These are phyloP conservation scores for Alouatta palliata DNA, from an alignment of 2,113 vertebrate genomes.

Conservation along the genomic window DNA sequence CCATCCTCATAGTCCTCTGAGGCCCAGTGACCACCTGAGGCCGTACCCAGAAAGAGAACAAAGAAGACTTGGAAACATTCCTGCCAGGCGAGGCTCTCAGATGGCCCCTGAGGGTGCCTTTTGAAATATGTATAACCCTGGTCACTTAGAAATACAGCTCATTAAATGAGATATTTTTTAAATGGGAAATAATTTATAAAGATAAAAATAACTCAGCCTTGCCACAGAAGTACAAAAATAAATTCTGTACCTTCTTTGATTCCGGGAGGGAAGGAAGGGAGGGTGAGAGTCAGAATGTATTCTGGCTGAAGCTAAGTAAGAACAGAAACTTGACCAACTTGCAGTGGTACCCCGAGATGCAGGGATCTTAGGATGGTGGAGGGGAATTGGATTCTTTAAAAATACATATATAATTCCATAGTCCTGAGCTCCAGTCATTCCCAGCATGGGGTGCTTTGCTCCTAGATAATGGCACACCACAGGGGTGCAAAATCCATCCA, in stretches of 20 bases:
- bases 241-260: constrained; percentile 20
- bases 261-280: background rate
- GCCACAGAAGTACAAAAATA: constrained; percentile 67
- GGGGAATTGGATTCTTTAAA: background rate
- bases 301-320: background rate
- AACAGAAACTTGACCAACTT: background rate
- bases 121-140: constrained; percentile 65
- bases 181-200: constrained; percentile 76
- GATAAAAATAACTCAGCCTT: constrained; percentile 74
- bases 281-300: background rate
- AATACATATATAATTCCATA: background rate
- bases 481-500: too few relatives aligned
- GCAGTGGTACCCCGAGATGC: background rate
- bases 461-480: background rate
- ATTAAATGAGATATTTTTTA: constrained; percentile 65
- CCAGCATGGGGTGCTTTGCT: background rate
- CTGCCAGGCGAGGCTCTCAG: background rate
- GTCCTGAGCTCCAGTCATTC: background rate
- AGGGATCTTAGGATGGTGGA: background rate
- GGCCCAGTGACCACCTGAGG: background rate
- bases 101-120: background rate
- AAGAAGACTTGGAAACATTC: background rate
- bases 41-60: background rate
- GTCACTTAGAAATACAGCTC: constrained; percentile 67
- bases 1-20: background rate